Evolutionary conservation across 2,113 vertebrate species (phyloP).

Genomic region (Elachura formosa): DNA sequence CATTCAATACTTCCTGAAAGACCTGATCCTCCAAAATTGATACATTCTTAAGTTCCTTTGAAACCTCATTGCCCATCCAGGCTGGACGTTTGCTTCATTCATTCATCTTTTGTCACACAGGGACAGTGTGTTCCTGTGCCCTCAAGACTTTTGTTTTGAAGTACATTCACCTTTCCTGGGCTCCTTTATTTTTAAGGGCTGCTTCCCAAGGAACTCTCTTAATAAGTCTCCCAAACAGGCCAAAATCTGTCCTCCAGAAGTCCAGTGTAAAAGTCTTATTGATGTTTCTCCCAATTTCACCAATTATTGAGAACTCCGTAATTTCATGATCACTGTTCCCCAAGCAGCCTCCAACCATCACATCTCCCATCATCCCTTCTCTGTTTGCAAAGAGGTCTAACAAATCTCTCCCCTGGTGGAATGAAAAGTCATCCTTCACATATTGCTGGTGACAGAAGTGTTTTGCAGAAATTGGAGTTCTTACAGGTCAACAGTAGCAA

Average conservation of each 20-base stretch:
- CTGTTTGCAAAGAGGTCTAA: not conserved
- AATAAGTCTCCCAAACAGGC: not conserved
- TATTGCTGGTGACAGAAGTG: not conserved
- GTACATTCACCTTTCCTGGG: no score
- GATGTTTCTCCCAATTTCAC: not conserved
- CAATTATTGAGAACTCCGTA: not conserved
- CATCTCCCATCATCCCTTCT: not conserved
- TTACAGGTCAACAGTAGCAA: not conserved
- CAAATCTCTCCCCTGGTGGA: no score
- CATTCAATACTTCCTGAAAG: not conserved
- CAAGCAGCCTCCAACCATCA: not conserved
- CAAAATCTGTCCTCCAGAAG: not conserved
- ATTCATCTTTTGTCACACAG: not conserved
- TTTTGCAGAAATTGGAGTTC: not conserved
- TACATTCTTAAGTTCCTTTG: no score
- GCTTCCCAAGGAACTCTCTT: not conserved
- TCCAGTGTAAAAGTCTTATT: not conserved
- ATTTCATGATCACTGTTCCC: not conserved
- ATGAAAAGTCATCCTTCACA: not conserved
- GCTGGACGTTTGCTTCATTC: rapidly evolving
- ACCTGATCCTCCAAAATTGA: not conserved
- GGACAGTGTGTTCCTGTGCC: not conserved
- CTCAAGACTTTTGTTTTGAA: not conserved
- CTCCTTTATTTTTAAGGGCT: not conserved
- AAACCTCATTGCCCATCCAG: not conserved